Evolutionary conservation across 2,888 invertebrate genomes (phyloP).

Genomic region (Gymnosoma rotundatum): DNA sequence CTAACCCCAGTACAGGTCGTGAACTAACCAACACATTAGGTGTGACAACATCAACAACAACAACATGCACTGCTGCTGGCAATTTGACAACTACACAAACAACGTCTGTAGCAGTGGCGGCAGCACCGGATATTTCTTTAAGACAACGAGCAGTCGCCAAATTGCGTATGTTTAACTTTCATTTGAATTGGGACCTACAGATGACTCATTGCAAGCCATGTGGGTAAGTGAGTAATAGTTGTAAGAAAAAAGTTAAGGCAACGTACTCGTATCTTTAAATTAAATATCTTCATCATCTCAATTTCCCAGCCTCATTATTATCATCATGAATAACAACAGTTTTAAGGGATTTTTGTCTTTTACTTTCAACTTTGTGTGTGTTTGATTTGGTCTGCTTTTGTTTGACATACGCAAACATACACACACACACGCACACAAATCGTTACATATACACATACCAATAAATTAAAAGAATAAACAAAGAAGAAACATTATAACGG

Average conservation of each 20-base stretch:
- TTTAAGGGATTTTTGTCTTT: constrained; percentile 57
- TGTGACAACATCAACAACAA: constrained; percentile 62
- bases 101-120: constrained; percentile 70
- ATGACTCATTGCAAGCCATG: constrained; percentile 83
- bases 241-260: constrained; percentile 18
- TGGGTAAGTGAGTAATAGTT: constrained; percentile 78
- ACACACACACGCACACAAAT: neutral
- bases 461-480: constrained; percentile 43
- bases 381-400: constrained; percentile 29
- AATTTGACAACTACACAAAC: constrained; percentile 62
- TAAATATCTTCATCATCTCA: constrained; percentile 1
- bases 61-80: constrained; percentile 62
- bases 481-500: constrained; percentile 30
- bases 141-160: constrained; percentile 82
- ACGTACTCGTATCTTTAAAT: no score
- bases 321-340: neutral
- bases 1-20: constrained; percentile 75
- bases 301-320: constrained; percentile 3
- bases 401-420: neutral
- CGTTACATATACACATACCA: no score
- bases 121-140: constrained; percentile 80
- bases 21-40: constrained; percentile 51
- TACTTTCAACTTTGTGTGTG: constrained; percentile 58
- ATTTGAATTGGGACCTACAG: constrained; percentile 82
- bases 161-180: constrained; percentile 82